Percentiles rank a stretch among this genome's conserved stretches.
These are phyloP conservation scores for Silurus glanis DNA, from an alignment of 2,113 vertebrate genomes.

Conservation along the genomic window DNA sequence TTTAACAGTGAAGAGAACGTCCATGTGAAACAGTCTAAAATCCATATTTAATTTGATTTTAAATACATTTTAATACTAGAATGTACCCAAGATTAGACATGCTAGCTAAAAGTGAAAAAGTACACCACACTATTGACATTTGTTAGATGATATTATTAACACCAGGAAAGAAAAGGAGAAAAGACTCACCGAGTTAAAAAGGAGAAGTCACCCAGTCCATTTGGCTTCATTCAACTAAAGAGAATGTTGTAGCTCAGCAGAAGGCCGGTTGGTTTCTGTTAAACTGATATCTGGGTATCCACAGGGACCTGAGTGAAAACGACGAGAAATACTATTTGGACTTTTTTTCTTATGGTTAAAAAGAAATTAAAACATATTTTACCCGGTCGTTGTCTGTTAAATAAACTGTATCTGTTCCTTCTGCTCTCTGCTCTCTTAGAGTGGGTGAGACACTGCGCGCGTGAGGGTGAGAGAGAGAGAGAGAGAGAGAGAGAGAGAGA, in stretches of 20 bases:
- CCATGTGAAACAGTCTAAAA: too few relatives aligned
- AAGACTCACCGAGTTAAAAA: conserved; percentile 35
- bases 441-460: neutral
- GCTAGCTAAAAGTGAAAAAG: neutral
- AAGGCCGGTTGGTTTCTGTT: neutral
- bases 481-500: neutral
- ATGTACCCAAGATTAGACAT: neutral
- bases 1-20: neutral
- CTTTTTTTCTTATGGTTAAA: too few relatives aligned
- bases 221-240: neutral
- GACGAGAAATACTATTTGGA: neutral
- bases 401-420: neutral
- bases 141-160: neutral
- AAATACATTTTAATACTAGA: neutral
- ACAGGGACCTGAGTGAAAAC: neutral
- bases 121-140: neutral
- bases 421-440: neutral
- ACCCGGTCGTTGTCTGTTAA: neutral
- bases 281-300: neutral
- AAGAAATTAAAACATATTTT: too few relatives aligned
- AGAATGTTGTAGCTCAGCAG: neutral
- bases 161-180: neutral
- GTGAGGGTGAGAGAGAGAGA: neutral
- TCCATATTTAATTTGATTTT: too few relatives aligned
- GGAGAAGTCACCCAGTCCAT: neutral